phyloP scores from a whole-genome alignment of 1,140 invertebrate genomes.

The Hylaeus anthracinus region DNA sequence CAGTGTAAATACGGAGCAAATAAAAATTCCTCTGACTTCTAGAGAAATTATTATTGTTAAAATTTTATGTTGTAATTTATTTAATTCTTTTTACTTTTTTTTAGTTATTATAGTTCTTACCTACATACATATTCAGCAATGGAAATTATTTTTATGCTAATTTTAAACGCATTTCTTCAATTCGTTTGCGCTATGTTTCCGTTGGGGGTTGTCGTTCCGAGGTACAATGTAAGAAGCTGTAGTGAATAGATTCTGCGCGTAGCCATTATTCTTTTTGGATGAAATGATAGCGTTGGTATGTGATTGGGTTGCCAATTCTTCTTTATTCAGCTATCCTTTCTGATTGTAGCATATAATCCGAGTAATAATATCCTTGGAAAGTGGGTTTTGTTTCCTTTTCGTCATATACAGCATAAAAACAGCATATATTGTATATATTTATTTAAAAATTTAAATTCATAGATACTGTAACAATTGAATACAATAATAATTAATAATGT shows the following conservation, averaged over 20 bases:
- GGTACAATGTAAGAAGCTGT: too few relatives aligned
- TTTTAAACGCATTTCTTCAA: neutral
- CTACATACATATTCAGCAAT: neutral
- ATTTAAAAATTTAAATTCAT: too few relatives aligned
- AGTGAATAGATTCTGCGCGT: neutral
- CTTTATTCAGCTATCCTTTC: neutral
- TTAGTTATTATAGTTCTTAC: neutral
- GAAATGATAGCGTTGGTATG: neutral
- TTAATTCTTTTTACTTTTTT: neutral
- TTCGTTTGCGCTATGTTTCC: neutral
- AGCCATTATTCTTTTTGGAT: neutral
- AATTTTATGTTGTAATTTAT: neutral
- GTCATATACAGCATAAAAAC: too few relatives aligned
- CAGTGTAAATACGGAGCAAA: too few relatives aligned
- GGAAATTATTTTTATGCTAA: neutral
- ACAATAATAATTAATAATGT: too few relatives aligned
- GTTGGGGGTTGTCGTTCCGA: neutral
- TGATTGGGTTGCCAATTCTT: neutral
- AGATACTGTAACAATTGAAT: too few relatives aligned
- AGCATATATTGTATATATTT: too few relatives aligned
- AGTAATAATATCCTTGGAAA: neutral
- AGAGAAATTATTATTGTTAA: neutral
- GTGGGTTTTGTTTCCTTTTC: too few relatives aligned
- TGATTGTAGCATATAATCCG: neutral
- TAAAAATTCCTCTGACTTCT: neutral